phyloP scores from a whole-genome alignment of 2,797 vertebrate species.

The Morelia viridis region DNA sequence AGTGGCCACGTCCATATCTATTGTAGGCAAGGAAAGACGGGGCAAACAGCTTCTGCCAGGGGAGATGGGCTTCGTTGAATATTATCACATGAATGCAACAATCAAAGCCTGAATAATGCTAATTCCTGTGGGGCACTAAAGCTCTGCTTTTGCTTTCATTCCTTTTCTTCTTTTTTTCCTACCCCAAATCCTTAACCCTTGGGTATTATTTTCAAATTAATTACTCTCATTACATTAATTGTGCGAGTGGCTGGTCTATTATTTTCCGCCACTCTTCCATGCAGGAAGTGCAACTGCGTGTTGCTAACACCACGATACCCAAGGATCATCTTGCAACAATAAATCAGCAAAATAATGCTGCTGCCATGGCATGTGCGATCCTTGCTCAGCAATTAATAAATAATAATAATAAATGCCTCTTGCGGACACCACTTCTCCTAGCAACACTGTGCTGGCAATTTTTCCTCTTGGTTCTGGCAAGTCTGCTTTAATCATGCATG shows the following conservation, averaged over 20 bases:
- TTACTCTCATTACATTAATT: slow-evolving; percentile 68
- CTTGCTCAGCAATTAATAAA: slow-evolving; percentile 74
- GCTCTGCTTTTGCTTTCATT: slow-evolving; percentile 68
- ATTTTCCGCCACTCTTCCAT: slow-evolving; percentile 33
- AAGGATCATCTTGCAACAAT: slow-evolving; percentile 62
- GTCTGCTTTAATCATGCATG: slow-evolving; percentile 4
- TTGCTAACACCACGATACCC: slow-evolving; percentile 66
- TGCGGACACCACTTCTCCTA: slow-evolving; percentile 55
- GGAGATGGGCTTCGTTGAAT: slow-evolving; percentile 68
- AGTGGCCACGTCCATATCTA: slow-evolving; percentile 62
- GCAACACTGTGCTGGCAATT: slow-evolving; percentile 63
- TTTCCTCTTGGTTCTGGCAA: slow-evolving; percentile 57
- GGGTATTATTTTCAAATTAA: slow-evolving; percentile 66
- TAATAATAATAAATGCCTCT: slow-evolving; percentile 71
- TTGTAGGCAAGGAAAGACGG: slow-evolving; percentile 66
- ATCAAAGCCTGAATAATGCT: slow-evolving; percentile 65
- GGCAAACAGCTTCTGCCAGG: slow-evolving; percentile 55
- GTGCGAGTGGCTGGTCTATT: slow-evolving; percentile 58
- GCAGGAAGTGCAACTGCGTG: slow-evolving; percentile 54
- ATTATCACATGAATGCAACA: slow-evolving; percentile 70
- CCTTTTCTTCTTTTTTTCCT: slow-evolving; percentile 53
- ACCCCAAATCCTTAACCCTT: slow-evolving; percentile 55
- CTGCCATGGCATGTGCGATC: slow-evolving; percentile 52
- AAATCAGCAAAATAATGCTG: slow-evolving; percentile 63
- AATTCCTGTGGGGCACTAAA: slow-evolving; percentile 67